Conservation (phyloP, 2,113 vertebrate genomes). For the Psephotus haematonotus region DNA sequence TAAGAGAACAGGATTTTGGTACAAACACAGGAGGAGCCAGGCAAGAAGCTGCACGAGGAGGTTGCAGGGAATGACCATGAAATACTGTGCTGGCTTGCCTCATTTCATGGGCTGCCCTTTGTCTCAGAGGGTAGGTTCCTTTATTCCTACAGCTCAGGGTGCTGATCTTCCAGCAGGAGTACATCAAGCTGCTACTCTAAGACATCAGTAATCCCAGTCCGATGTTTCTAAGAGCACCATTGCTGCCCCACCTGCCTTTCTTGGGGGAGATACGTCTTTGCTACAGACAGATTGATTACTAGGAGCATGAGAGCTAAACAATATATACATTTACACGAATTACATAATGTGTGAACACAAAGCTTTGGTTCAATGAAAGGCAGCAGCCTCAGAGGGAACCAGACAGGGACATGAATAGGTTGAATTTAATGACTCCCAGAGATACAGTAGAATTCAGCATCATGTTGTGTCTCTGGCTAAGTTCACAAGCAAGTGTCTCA, state of each 20-base stretch:
- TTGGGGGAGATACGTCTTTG: not conserved
- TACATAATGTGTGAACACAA: not conserved
- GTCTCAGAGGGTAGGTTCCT: not conserved
- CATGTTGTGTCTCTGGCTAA: not conserved
- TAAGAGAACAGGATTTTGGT: not conserved
- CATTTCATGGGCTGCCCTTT: not conserved
- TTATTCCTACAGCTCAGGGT: not conserved
- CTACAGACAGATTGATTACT: not conserved
- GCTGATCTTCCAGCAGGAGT: not conserved
- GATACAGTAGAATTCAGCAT: not conserved
- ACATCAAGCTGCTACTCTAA: not conserved
- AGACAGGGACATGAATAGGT: not conserved
- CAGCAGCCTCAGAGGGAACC: not conserved
- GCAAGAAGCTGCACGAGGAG: not conserved
- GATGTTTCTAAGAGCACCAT: not conserved
- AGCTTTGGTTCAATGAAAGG: not conserved
- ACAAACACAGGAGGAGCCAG: not conserved
- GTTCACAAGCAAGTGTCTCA: not conserved
- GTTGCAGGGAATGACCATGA: not conserved
- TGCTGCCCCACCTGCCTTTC: not conserved
- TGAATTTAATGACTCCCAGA: not conserved
- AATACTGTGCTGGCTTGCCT: not conserved
- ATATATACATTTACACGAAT: not conserved
- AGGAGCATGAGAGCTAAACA: not conserved
- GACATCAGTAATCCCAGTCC: not conserved